Conservation (phyloP, 2,888 invertebrate genomes). For the Melanotus villosus region DNA sequence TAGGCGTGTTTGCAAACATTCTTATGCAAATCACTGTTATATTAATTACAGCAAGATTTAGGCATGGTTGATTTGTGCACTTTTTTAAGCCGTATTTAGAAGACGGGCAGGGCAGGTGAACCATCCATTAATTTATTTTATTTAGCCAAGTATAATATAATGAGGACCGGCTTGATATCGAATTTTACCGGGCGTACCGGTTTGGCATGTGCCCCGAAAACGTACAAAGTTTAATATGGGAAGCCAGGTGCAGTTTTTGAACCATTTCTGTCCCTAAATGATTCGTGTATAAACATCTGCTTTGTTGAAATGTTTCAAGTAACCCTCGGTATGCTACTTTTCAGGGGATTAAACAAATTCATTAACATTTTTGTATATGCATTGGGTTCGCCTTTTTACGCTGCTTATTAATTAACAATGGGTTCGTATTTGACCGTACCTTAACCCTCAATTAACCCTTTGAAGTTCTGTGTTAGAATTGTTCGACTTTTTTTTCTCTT, state of each 20-base stretch:
- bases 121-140: conserved; percentile 10
- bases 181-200: conserved; percentile 18
- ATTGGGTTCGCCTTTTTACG: neutral
- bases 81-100: neutral
- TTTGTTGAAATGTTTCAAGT: conserved; percentile 15
- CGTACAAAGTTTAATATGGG: conserved; percentile 20
- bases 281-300: conserved; percentile 14
- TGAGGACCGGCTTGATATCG: conserved; percentile 26
- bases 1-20: too few relatives aligned
- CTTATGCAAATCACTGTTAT: too few relatives aligned
- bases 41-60: too few relatives aligned
- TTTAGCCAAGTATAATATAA: neutral
- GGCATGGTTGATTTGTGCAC: neutral
- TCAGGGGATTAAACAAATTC: neutral
- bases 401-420: neutral
- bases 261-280: conserved; percentile 6
- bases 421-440: too few relatives aligned
- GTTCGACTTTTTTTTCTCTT: too few relatives aligned
- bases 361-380: neutral
- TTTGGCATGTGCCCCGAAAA: conserved; percentile 27
- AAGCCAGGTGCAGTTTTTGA: conserved; percentile 18
- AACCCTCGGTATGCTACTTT: neutral
- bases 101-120: neutral
- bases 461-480: too few relatives aligned
- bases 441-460: too few relatives aligned